phyloP scores from a whole-genome alignment of 2,113 vertebrate species.

The Callopanchax toddi region DNA sequence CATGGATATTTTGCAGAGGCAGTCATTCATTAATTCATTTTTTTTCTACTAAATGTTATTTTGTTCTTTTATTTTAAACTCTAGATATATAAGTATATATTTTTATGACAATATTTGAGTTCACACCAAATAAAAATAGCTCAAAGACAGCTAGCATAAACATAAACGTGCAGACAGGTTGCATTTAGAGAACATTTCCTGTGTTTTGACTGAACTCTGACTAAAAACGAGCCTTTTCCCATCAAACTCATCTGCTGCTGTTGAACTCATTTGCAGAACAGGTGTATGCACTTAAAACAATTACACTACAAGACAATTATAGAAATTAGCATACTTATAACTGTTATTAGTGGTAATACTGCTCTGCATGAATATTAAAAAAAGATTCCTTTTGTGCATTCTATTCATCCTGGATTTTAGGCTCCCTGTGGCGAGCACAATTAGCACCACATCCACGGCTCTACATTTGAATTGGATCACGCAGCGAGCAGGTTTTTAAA shows the following conservation, averaged over 20 bases:
- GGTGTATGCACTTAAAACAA: background rate
- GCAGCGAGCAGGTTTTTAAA: background rate
- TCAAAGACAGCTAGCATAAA: background rate
- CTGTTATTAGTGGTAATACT: slow-evolving; percentile 3
- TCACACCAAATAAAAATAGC: too few relatives aligned
- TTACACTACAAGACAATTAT: background rate
- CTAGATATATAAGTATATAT: too few relatives aligned
- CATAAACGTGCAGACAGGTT: background rate
- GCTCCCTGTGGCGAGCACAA: too few relatives aligned
- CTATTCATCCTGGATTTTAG: background rate
- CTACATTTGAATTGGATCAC: background rate
- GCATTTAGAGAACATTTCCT: background rate
- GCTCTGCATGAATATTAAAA: background rate
- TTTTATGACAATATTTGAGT: too few relatives aligned
- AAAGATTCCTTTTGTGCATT: background rate
- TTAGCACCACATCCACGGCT: background rate
- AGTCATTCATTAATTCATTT: too few relatives aligned
- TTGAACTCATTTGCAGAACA: slow-evolving; percentile 5
- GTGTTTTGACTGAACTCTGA: too few relatives aligned
- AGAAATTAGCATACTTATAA: background rate
- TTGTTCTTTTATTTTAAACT: too few relatives aligned
- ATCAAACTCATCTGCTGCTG: too few relatives aligned
- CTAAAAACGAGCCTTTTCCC: too few relatives aligned
- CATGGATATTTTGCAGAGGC: too few relatives aligned
- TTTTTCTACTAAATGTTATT: too few relatives aligned